Percentiles rank a stretch among this genome's conserved stretches.
Evolutionary conservation across 2,888 invertebrate species (phyloP).

Genomic region (Eurytoma californica): DNA sequence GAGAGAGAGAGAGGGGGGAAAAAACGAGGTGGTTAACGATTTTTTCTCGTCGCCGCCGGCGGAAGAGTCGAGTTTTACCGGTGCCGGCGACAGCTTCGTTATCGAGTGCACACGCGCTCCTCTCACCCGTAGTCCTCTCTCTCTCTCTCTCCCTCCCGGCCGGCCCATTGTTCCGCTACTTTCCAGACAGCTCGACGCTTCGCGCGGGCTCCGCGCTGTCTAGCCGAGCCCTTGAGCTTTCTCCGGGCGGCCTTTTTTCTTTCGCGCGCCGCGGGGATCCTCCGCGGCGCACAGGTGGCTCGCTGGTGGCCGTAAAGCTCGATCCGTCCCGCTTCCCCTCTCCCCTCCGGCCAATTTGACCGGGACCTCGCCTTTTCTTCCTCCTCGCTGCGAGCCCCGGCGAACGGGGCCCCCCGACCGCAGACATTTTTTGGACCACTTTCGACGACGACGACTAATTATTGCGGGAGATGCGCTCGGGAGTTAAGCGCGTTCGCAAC

Average conservation of each 20-base stretch:
- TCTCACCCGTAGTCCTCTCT: constrained; percentile 14
- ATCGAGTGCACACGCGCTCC: constrained; percentile 59
- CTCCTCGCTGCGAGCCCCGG: too few relatives aligned
- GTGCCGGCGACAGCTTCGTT: constrained; percentile 69
- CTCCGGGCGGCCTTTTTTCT: not conserved
- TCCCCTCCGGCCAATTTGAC: constrained; percentile 11
- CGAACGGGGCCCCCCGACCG: not conserved
- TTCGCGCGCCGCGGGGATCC: constrained; percentile 45
- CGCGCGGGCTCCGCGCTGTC: constrained; percentile 52
- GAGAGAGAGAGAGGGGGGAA: too few relatives aligned
- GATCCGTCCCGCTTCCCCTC: too few relatives aligned
- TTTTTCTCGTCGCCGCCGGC: constrained; percentile 47
- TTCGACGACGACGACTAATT: constrained; percentile 25
- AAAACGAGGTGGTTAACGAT: constrained; percentile 47
- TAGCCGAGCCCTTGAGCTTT: constrained; percentile 41
- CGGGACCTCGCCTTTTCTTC: not conserved
- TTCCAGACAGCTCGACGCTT: constrained; percentile 54
- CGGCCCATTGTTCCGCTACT: constrained; percentile 50
- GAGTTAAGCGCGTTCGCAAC: too few relatives aligned
- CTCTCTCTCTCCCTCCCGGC: constrained; percentile 22
- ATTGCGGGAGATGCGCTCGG: not conserved
- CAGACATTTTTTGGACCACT: not conserved
- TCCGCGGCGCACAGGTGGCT: constrained; percentile 39
- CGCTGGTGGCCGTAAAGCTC: constrained; percentile 28
- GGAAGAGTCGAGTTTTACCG: constrained; percentile 61